Conservation (phyloP, 2,888 invertebrate genomes). For the Dynastes grantii region DNA sequence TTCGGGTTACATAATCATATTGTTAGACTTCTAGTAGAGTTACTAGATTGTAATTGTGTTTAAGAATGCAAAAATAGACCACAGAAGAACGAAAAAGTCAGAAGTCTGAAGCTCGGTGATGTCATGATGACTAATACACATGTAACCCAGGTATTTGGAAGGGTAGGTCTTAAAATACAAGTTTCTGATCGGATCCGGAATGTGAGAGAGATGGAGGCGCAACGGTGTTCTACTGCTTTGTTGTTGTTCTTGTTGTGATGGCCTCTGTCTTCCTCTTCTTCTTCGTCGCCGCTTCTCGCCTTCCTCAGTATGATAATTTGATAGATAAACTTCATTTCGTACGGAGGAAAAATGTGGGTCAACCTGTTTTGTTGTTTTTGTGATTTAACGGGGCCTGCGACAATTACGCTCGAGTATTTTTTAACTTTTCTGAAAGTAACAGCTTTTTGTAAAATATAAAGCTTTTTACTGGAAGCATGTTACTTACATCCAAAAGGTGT, state of each 20-base stretch:
- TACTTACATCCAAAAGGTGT: too few species aligned
- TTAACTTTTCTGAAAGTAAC: neutral
- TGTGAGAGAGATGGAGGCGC: conserved; percentile 22
- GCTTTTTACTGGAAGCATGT: too few species aligned
- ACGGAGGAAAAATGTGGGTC: conserved; percentile 38
- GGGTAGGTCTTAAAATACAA: conserved; percentile 28
- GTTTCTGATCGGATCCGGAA: conserved; percentile 32
- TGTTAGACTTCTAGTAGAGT: neutral
- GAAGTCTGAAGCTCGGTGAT: conserved; percentile 22
- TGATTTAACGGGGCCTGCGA: conserved; percentile 26
- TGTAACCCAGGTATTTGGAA: conserved; percentile 15
- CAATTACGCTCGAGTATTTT: conserved; percentile 9
- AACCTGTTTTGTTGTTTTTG: conserved; percentile 29
- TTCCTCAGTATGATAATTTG: conserved; percentile 38
- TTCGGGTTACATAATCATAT: neutral
- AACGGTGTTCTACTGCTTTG: neutral
- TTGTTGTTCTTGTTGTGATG: neutral
- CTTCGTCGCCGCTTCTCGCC: conserved; percentile 17
- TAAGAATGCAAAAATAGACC: neutral
- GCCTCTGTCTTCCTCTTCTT: neutral
- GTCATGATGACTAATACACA: conserved; percentile 35
- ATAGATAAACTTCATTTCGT: conserved; percentile 41
- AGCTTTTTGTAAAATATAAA: neutral
- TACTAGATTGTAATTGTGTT: too few species aligned
- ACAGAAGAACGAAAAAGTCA: conserved; percentile 2